Conservation (phyloP, 2,888 invertebrate genomes). For the Zele albiditarsus region DNA sequence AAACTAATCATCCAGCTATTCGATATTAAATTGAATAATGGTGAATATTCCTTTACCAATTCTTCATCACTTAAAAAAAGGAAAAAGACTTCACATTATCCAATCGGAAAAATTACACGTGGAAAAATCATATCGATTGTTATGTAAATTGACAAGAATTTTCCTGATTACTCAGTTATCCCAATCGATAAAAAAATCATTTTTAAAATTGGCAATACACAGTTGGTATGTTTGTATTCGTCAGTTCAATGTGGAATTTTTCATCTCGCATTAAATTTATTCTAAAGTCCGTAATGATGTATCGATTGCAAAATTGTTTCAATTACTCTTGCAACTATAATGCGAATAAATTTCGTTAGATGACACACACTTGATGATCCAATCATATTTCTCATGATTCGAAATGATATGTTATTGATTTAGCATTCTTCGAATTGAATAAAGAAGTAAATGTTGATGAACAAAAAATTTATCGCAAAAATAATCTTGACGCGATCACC, state of each 20-base stretch:
- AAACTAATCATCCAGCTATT: conserved; percentile 64
- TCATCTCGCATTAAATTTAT: conserved; percentile 28
- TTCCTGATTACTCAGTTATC: too few species aligned
- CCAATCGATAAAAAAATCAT: not conserved
- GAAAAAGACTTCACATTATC: too few species aligned
- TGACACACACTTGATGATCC: conserved; percentile 18
- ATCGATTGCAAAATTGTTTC: conserved; percentile 37
- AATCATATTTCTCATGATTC: not conserved
- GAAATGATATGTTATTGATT: conserved; percentile 3
- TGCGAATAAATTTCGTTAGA: not conserved
- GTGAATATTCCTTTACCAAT: conserved; percentile 46
- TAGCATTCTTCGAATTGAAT: conserved; percentile 11
- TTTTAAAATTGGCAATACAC: too few species aligned
- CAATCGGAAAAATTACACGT: not conserved
- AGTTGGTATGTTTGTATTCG: too few species aligned
- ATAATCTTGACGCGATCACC: conserved; percentile 52
- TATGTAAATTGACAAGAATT: too few species aligned
- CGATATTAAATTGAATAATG: conserved; percentile 69
- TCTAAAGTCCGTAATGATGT: conserved; percentile 25
- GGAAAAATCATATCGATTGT: too few species aligned
- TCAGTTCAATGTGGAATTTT: not conserved
- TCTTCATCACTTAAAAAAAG: not conserved
- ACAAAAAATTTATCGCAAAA: conserved; percentile 39
- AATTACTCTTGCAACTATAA: conserved; percentile 33
- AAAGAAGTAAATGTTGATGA: conserved; percentile 30